Evolutionary conservation across 2,113 vertebrate species (phyloP).

Genomic region (Istiophorus platypterus): DNA sequence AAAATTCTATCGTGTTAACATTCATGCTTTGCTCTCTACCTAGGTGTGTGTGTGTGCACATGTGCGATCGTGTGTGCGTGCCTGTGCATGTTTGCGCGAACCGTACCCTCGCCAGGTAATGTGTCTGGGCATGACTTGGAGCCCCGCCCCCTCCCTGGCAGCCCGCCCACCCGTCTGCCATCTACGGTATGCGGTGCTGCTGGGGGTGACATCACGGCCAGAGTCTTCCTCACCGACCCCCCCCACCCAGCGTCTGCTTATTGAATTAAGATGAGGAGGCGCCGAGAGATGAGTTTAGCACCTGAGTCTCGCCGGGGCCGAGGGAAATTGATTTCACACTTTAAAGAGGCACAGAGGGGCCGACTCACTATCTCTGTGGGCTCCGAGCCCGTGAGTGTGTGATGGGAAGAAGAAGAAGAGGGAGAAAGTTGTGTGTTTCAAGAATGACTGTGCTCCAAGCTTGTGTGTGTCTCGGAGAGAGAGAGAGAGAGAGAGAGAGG

Average conservation of each 20-base stretch:
- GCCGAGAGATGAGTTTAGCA: constrained; percentile 83
- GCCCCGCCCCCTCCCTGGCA: constrained; percentile 61
- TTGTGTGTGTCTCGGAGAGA: too few relatives aligned
- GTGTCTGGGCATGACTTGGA: constrained; percentile 75
- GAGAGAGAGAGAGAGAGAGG: neutral
- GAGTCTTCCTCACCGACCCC: constrained; percentile 52
- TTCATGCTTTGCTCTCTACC: constrained; percentile 58
- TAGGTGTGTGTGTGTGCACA: too few relatives aligned
- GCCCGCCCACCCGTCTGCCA: constrained; percentile 52
- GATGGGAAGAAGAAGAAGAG: constrained; percentile 1
- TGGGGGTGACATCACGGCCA: constrained; percentile 79
- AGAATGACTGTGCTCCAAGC: neutral
- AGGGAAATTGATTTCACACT: constrained; percentile 83
- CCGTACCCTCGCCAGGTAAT: constrained; percentile 70
- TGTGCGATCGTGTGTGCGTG: constrained; percentile 3
- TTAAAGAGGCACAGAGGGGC: constrained; percentile 64
- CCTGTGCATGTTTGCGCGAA: too few relatives aligned
- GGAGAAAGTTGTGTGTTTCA: constrained; percentile 17
- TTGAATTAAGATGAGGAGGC: constrained; percentile 82
- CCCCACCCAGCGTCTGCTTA: constrained; percentile 71
- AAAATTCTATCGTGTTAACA: constrained; percentile 73
- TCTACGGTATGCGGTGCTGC: constrained; percentile 69
- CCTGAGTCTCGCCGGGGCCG: constrained; percentile 69
- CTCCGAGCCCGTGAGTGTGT: constrained; percentile 27
- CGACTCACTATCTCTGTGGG: constrained; percentile 46